A percentile compares a stretch with the other conserved stretches of the same genome.
These are phyloP conservation scores for Hipposideros larvatus DNA, from an alignment of 2,797 vertebrate genomes.

Conservation along the genomic window DNA sequence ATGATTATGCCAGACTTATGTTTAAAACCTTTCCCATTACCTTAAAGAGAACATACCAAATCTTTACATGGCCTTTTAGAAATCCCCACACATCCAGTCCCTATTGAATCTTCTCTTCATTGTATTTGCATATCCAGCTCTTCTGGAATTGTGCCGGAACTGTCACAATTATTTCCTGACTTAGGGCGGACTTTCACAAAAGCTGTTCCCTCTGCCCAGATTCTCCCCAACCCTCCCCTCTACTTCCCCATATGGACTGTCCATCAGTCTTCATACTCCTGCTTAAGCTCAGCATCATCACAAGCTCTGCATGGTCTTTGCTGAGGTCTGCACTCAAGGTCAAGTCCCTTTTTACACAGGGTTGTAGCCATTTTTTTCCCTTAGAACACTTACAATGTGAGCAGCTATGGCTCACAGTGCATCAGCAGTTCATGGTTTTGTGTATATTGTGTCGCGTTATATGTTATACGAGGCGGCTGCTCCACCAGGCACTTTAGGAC, in stretches of 20 bases:
- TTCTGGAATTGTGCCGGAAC: background rate
- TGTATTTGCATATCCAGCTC: background rate
- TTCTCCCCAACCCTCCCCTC: background rate
- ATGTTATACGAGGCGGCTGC: too few relatives aligned
- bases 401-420: background rate
- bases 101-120: too few relatives aligned
- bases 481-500: too few relatives aligned
- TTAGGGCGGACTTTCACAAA: background rate
- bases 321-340: background rate
- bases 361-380: background rate
- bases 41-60: background rate
- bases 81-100: background rate
- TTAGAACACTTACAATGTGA: accelerated
- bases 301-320: background rate
- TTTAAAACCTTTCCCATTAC: background rate
- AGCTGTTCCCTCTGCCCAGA: background rate
- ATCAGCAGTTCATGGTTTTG: too few relatives aligned
- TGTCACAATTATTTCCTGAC: background rate
- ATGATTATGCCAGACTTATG: background rate
- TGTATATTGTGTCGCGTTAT: accelerated
- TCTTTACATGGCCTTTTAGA: background rate
- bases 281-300: accelerated
- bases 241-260: background rate
- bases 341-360: background rate
- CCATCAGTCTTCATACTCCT: accelerated